These are phyloP conservation scores for Nilaparvata lugens DNA, from an alignment of 1,140 invertebrate species.

Conservation along the genomic window DNA sequence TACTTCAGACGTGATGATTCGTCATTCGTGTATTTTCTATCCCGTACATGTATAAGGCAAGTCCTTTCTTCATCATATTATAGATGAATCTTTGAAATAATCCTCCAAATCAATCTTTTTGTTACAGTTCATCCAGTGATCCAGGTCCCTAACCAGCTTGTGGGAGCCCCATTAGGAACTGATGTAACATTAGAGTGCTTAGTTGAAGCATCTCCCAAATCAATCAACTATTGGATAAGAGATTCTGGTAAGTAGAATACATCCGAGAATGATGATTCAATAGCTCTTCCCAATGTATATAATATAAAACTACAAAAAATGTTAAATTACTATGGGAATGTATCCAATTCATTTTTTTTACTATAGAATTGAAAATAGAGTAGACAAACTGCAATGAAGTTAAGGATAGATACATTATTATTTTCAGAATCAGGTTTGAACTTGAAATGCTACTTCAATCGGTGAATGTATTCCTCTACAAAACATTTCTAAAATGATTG, in stretches of 20 bases:
- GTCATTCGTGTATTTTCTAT: too few species aligned
- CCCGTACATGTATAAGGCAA: too few species aligned
- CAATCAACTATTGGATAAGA: constrained; percentile 80
- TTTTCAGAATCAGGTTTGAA: too few species aligned
- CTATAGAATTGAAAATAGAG: background rate
- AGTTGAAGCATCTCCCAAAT: constrained; percentile 80
- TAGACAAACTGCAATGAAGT: background rate
- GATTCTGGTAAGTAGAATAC: constrained; percentile 53
- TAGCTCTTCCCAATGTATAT: too few species aligned
- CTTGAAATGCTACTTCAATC: too few species aligned
- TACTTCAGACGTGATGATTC: too few species aligned
- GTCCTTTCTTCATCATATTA: too few species aligned
- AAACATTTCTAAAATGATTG: too few species aligned
- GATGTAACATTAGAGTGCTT: constrained; percentile 82
- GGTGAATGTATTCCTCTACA: too few species aligned
- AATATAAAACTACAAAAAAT: background rate
- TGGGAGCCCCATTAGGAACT: constrained; percentile 75
- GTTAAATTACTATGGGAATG: background rate
- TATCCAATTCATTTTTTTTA: background rate
- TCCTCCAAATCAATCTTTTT: background rate
- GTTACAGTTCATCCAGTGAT: constrained; percentile 76
- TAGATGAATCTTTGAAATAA: too few species aligned
- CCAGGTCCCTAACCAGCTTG: constrained; percentile 79
- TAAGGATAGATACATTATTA: too few species aligned
- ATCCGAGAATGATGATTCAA: too few species aligned